A percentile compares a stretch with the other conserved stretches of the same genome.
phyloP scores from a whole-genome alignment of 2,888 invertebrate genomes.

The Tenthredo mesomela region DNA sequence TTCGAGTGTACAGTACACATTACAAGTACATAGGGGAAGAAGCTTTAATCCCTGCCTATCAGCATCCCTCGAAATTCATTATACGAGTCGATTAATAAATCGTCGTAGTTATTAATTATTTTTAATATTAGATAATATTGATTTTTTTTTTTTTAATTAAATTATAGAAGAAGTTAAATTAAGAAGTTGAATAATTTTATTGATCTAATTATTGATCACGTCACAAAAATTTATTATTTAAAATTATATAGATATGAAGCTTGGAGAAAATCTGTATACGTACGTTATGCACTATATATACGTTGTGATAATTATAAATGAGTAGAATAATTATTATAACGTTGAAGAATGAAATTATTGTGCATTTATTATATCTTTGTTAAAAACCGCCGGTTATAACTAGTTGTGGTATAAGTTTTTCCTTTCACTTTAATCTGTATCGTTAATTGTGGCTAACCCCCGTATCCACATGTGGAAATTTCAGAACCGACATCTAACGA shows the following conservation, averaged over 20 bases:
- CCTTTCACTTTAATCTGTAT: neutral
- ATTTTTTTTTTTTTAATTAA: too few species aligned
- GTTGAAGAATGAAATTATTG: too few species aligned
- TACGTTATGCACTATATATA: too few species aligned
- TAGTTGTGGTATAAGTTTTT: neutral
- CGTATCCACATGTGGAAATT: constrained; percentile 6
- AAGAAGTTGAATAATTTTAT: too few species aligned
- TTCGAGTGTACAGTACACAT: neutral
- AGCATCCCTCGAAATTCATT: neutral
- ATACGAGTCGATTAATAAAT: neutral
- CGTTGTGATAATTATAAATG: too few species aligned
- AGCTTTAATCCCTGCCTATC: neutral
- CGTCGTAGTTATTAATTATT: neutral
- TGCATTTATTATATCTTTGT: neutral
- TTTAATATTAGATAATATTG: neutral
- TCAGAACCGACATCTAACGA: neutral
- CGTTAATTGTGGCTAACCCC: neutral
- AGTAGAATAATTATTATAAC: too few species aligned
- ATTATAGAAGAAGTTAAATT: too few species aligned
- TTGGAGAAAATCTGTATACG: too few species aligned
- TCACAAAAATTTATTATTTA: too few species aligned
- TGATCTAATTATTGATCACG: too few species aligned
- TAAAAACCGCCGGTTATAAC: neutral
- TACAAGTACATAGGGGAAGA: neutral
- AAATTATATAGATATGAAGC: too few species aligned